Evolutionary conservation across 2,888 invertebrate genomes (phyloP).

Genomic region (Diadromus collaris): DNA sequence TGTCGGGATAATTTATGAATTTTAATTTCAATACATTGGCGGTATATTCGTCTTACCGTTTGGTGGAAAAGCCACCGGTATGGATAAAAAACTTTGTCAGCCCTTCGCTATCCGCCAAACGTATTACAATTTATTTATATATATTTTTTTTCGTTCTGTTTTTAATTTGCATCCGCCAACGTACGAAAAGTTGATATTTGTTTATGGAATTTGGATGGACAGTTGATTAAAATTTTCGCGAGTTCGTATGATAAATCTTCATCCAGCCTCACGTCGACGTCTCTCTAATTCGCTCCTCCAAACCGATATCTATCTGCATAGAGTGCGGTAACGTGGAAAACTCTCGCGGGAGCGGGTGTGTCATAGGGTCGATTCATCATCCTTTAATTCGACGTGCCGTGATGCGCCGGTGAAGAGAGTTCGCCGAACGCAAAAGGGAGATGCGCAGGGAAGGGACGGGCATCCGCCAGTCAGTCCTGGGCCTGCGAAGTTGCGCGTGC

Average conservation of each 20-base stretch:
- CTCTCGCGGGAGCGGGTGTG: not conserved
- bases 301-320: conserved; percentile 1
- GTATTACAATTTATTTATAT: not conserved
- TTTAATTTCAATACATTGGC: no score
- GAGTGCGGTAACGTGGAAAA: conserved; percentile 3
- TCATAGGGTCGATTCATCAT: conserved; percentile 40
- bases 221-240: not conserved
- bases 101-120: not conserved
- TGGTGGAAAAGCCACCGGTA: not conserved
- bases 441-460: conserved; percentile 42
- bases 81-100: not conserved
- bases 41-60: not conserved
- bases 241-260: conserved; percentile 17
- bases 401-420: conserved; percentile 53
- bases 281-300: conserved; percentile 10
- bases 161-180: not conserved
- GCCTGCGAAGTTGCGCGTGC: conserved; percentile 33
- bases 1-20: no score
- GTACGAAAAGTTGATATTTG: not conserved
- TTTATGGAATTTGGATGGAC: conserved; percentile 9
- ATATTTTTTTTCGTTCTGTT: not conserved
- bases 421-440: conserved; percentile 2
- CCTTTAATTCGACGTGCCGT: conserved; percentile 45
- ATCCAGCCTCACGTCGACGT: not conserved
- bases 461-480: conserved; percentile 19